Conservation (phyloP, 2,113 vertebrate species). For the Petrocephalus microphthalmus region DNA sequence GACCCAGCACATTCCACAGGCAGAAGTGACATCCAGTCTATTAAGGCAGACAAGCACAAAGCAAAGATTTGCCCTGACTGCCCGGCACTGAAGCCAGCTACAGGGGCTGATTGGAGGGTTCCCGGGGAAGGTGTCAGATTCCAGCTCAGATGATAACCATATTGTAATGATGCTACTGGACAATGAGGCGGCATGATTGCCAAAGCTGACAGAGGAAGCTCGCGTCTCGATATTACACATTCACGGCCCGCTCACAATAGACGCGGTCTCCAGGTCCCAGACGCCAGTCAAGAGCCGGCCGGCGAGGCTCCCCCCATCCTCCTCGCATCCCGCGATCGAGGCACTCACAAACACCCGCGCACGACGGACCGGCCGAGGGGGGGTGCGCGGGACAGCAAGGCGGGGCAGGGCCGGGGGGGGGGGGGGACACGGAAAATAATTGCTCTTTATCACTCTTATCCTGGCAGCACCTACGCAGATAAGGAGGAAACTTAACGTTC, state of each 20-base stretch:
- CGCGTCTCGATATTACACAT: conserved; percentile 60
- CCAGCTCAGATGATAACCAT: conserved; percentile 98
- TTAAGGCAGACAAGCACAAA: conserved; percentile 99
- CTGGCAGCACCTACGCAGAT: conserved; percentile 52
- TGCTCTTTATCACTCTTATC: conserved; percentile 62
- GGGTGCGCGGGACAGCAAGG: conserved; percentile 32
- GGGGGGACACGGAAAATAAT: conserved; percentile 45
- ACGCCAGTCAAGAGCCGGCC: conserved; percentile 62
- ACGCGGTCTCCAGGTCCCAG: conserved; percentile 62
- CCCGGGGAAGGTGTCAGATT: conserved; percentile 94
- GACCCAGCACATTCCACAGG: conserved; percentile 92
- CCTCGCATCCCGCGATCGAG: conserved; percentile 61
- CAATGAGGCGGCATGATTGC: conserved; percentile 94
- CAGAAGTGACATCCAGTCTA: conserved; percentile 99
- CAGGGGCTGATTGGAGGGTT: conserved; percentile 97
- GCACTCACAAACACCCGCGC: conserved; percentile 58
- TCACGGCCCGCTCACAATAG: conserved; percentile 62
- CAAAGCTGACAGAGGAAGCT: conserved; percentile 73
- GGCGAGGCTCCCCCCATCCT: conserved; percentile 48
- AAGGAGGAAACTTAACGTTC: conserved; percentile 58
- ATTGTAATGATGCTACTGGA: conserved; percentile 98
- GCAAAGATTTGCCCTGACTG: conserved; percentile 97
- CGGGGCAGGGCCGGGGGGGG: conserved; percentile 28
- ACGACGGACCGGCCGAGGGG: conserved; percentile 62
- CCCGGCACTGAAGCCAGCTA: conserved; percentile 89